Base-by-base conservation (phyloP, 2,797 vertebrate genomes). In the Neosilurus hyrtlii region DNA sequence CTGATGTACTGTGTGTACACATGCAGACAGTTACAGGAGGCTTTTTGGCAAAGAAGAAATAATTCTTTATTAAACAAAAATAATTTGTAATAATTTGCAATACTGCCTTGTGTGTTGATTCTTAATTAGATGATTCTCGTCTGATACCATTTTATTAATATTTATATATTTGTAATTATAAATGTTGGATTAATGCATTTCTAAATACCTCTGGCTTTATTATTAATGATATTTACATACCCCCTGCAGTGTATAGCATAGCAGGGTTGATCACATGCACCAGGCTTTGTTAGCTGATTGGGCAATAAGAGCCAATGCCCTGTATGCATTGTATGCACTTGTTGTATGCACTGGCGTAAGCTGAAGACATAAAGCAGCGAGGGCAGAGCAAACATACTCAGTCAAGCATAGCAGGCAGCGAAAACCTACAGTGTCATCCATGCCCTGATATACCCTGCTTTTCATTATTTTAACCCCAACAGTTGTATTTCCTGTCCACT, bases 221-320 rank as follows among this genome's bases (percentile, higher is more conserved):
- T 51, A 51, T 7, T 76, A 24, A 76, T 20, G 1, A 5, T 65
- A 52, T 14, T 68, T n/a, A 49, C 15, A 77, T 49, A 49, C 35
- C 30, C 14, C 14, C 59, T 10, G 51, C 43, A 79, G 30, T 72
- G 35, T 37, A 26, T 85, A 92, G 91, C 86, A 87, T 83, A 92
- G 89, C 88, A 85, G 79, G 85, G 83, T 86, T 87, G 87, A 88
- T 84, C 52, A 89, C 91, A 93, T 93, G 92, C 90, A 77, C 37
- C 89, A 93, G 88, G 88, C 78, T 90, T 90, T 85, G 93, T 92
- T 91, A 93, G 92, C 89, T 92, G 82, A 80, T 49, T 86, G 65
- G 77, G 30, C 75, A 87, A 81, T 78, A 52, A 82, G 20, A 79
- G 63, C 52, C 68, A 67, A 82, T 72, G 51, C 77, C 68, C 54